phyloP scores from a whole-genome alignment of 2,888 invertebrate genomes.

The Drymonia ruficornis region DNA sequence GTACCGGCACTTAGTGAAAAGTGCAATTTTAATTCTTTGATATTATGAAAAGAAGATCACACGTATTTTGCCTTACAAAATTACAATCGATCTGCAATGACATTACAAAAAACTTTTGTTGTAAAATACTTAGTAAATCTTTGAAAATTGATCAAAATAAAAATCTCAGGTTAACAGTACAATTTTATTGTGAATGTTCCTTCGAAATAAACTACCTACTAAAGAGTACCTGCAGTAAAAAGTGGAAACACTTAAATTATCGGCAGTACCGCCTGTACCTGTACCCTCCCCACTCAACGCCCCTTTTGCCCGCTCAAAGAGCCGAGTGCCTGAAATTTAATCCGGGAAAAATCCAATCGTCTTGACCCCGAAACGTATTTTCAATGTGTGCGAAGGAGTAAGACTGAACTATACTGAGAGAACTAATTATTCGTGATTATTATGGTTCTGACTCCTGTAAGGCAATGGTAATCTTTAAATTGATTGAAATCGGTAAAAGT shows the following conservation, averaged over 20 bases:
- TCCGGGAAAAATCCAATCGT: constrained; percentile 42
- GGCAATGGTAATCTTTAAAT: too few species aligned
- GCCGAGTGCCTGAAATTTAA: constrained; percentile 40
- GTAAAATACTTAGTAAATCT: too few species aligned
- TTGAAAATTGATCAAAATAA: too few species aligned
- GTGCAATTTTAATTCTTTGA: too few species aligned
- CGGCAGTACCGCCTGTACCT: background rate
- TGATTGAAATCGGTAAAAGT: too few species aligned
- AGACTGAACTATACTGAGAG: constrained; percentile 35
- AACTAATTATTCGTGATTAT: background rate
- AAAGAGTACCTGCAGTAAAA: background rate
- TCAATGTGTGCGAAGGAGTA: constrained; percentile 30
- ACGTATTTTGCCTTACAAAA: too few species aligned
- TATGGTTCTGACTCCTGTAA: background rate
- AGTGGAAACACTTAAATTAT: constrained; percentile 6
- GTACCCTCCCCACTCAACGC: background rate
- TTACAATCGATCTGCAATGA: too few species aligned
- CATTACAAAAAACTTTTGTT: background rate
- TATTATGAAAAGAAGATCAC: too few species aligned
- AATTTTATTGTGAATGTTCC: too few species aligned
- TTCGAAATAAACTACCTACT: too few species aligned
- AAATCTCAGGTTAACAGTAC: too few species aligned
- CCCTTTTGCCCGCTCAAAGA: constrained; percentile 10
- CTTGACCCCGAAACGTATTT: constrained; percentile 42
- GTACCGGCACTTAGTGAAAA: too few species aligned